phyloP scores from a whole-genome alignment of 2,888 invertebrate species.

The Leucophenga montana region DNA sequence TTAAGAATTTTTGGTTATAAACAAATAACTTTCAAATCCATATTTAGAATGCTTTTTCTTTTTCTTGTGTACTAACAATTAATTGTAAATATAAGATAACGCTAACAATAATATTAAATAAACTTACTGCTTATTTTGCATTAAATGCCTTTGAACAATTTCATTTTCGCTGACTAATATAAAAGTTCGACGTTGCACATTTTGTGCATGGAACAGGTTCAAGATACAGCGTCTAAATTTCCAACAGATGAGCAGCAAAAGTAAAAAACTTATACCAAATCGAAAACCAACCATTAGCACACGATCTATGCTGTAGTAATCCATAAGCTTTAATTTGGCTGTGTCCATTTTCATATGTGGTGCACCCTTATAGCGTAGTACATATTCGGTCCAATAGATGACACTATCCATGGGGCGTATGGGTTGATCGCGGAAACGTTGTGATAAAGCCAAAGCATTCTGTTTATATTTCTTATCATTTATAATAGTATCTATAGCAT shows the following conservation, averaged over 20 bases:
- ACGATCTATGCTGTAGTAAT: constrained; percentile 57
- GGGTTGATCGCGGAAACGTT: constrained; percentile 51
- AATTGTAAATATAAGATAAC: too few relatives aligned
- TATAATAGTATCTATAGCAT: constrained; percentile 45
- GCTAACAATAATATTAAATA: too few relatives aligned
- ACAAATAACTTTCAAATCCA: too few relatives aligned
- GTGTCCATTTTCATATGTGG: constrained; percentile 54
- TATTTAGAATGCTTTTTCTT: too few relatives aligned
- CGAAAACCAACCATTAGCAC: constrained; percentile 40
- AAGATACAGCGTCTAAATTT: background rate
- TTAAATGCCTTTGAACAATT: too few relatives aligned
- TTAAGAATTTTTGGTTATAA: too few relatives aligned
- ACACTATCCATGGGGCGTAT: constrained; percentile 58
- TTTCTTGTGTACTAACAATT: too few relatives aligned
- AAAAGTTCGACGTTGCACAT: too few relatives aligned
- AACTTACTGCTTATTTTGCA: too few relatives aligned
- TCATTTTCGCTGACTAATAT: too few relatives aligned
- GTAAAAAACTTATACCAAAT: constrained; percentile 36
- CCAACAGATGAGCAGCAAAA: constrained; percentile 29
- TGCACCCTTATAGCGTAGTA: constrained; percentile 59
- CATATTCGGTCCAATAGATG: constrained; percentile 68
- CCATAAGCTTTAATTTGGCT: constrained; percentile 53
- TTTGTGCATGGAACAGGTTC: too few relatives aligned
- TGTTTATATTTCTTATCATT: constrained; percentile 39
- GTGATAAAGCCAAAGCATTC: constrained; percentile 46